phyloP scores from a whole-genome alignment of 2,888 invertebrate genomes.

The Dascillus cervinus region DNA sequence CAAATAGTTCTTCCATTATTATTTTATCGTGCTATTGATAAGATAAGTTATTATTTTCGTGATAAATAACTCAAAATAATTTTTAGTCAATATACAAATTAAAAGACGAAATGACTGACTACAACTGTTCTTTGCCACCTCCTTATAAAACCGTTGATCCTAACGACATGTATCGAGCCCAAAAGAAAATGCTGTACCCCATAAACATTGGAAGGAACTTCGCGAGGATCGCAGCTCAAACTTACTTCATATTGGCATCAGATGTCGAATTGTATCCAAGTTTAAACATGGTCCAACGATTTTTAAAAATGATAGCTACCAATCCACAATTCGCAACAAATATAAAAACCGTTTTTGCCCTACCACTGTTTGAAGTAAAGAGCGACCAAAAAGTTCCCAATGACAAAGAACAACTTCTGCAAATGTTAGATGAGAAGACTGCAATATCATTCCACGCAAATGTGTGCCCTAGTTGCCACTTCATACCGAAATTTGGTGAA shows the following conservation, averaged over 20 bases:
- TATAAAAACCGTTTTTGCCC: conserved; percentile 4
- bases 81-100: no score
- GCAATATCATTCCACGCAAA: conserved; percentile 82
- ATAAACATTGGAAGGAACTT: conserved; percentile 10
- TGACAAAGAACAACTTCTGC: conserved; percentile 14
- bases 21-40: no score
- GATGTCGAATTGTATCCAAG: conserved; percentile 13
- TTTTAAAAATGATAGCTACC: conserved; percentile 7
- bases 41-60: no score
- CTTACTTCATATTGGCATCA: conserved; percentile 8
- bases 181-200: conserved; percentile 5
- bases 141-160: neutral
- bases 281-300: conserved; percentile 3
- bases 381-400: conserved; percentile 2
- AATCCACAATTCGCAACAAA: neutral
- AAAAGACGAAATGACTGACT: no score
- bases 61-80: no score
- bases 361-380: conserved; percentile 7
- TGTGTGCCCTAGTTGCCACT: conserved; percentile 75
- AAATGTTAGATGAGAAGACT: conserved; percentile 60
- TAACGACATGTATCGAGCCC: conserved; percentile 1
- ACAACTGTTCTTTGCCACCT: neutral
- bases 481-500: conserved; percentile 67
- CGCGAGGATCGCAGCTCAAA: conserved; percentile 7
- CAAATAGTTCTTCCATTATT: no score